Base-by-base conservation (phyloP, 2,797 vertebrate genomes). In the Mastacembelus armatus region DNA sequence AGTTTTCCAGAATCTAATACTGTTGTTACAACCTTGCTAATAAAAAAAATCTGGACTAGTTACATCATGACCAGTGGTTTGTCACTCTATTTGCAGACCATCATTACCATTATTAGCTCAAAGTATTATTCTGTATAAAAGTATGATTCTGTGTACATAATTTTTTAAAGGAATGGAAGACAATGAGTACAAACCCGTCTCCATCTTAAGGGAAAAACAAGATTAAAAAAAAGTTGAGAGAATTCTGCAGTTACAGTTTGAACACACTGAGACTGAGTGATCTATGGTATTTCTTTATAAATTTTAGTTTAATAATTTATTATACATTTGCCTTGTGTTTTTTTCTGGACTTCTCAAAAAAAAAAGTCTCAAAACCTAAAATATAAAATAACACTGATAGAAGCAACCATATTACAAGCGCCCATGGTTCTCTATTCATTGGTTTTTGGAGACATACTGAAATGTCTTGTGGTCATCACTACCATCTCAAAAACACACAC, bases 261-360 rank as follows among this genome's bases (percentile, higher is more conserved):
- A 5, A 15, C 24, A 47, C 43, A 44, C 33, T 14, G 22, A 68
- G 29, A 15, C 22, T 58, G 26, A 56, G 26, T 26, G 2, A 29
- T 63, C 26, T 18, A 14, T 21, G 35, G 21, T 57, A 51, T 51
- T 70, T 51, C 45, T 67, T 22, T 44, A 21, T 30, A 29, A 11
- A 4, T 16, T 50, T 19, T 15, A 18, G 14, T 36, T 63, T 3
- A 47, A 66, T 66, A 78, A 72, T 66, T 69, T 4, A 79, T 57
- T 44, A 56, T 29, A 48, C 36, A 26, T 36, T n/a, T 52, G 29
- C 2, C 26, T 35, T 26, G 27, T 27, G 27, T 54, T 60, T 39
- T 24, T 35, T 22, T n/a, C n/a, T n/a, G n/a, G n/a, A n/a, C n/a
- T n/a, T n/a, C n/a, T n/a, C n/a, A n/a, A n/a, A n/a, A n/a, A n/a